Conservation (phyloP, 2,113 vertebrate genomes). For the Epinephelus lanceolatus region DNA sequence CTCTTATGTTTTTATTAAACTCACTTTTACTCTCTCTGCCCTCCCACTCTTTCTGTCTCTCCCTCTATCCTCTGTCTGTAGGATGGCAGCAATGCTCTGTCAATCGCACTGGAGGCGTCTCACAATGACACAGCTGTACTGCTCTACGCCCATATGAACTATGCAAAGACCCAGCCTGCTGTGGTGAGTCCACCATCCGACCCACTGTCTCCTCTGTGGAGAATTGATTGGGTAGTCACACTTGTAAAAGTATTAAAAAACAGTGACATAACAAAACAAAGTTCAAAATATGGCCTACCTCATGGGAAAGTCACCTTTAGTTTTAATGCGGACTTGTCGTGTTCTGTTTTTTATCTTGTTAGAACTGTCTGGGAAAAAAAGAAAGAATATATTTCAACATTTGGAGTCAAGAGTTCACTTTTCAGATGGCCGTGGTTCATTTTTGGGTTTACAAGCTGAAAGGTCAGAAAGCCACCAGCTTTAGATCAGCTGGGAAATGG, state of each 20-base stretch:
- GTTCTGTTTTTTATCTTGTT: background rate
- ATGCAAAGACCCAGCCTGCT: constrained; percentile 67
- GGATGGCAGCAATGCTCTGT: constrained; percentile 94
- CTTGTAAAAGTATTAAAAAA: background rate
- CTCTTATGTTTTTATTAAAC: constrained; percentile 10
- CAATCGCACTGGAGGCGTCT: constrained; percentile 92
- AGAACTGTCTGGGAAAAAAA: background rate
- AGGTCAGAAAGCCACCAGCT: background rate
- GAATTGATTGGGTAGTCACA: background rate
- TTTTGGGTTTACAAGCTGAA: constrained; percentile 7
- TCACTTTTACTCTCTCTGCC: constrained; percentile 12
- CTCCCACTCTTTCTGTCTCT: background rate
- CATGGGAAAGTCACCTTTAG: background rate
- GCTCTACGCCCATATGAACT: constrained; percentile 89
- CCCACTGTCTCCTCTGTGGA: background rate
- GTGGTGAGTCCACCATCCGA: constrained; percentile 82
- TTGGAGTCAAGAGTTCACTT: background rate
- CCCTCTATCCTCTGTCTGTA: constrained; percentile 64
- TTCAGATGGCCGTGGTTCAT: background rate
- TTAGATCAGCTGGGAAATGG: background rate
- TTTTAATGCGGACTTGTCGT: background rate
- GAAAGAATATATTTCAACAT: background rate
- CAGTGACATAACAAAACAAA: background rate
- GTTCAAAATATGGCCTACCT: background rate
- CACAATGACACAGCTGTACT: constrained; percentile 93